Percentiles rank a stretch among this genome's conserved stretches.
These are phyloP conservation scores for Chironomus tepperi DNA, from an alignment of 1,140 invertebrate genomes.

Conservation along the genomic window DNA sequence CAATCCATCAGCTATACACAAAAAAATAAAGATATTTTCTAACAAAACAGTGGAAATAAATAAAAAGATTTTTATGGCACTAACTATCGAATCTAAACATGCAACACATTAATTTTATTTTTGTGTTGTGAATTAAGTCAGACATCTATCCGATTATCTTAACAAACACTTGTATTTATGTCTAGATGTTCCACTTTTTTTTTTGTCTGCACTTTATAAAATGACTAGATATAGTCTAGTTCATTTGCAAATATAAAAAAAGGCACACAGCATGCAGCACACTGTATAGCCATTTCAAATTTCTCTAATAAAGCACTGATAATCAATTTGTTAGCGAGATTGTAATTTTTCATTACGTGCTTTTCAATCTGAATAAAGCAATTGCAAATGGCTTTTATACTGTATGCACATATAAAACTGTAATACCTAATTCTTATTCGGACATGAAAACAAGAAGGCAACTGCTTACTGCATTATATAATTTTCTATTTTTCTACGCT, in stretches of 20 bases:
- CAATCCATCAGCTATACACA: no score
- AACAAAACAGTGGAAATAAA: no score
- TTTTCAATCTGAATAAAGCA: neutral
- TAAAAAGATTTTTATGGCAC: no score
- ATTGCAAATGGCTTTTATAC: no score
- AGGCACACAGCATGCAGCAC: neutral
- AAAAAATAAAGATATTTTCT: no score
- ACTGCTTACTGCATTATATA: constrained; percentile 1
- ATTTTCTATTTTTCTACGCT: neutral
- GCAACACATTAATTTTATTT: no score
- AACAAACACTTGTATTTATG: no score
- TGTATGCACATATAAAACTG: neutral
- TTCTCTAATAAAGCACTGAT: constrained; percentile 8
- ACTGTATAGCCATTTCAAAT: neutral
- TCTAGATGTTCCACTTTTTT: neutral
- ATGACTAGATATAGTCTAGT: neutral
- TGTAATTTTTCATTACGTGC: neutral
- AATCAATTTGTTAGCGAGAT: neutral
- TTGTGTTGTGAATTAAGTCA: no score
- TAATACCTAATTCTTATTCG: no score
- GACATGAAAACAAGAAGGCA: neutral
- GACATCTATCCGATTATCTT: no score
- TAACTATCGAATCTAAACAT: no score
- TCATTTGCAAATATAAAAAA: no score
- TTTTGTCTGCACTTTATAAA: neutral